Conservation (phyloP, 2,797 vertebrate species). For the Mareca penelope region DNA sequence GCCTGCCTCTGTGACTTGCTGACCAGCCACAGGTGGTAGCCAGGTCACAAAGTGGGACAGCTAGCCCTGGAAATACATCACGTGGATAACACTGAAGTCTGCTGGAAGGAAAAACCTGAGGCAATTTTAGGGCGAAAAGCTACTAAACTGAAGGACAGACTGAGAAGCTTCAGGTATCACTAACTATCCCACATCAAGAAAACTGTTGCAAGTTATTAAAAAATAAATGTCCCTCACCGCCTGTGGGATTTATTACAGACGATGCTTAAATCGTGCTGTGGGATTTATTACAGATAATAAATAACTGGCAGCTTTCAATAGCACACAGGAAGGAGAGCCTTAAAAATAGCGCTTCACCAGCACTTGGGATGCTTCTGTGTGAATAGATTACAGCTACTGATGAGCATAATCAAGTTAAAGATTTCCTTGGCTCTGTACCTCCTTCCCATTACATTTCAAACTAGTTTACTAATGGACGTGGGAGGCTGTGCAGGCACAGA, state of each 20-base stretch:
- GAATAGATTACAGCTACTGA: constrained; percentile 33
- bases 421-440: constrained; percentile 21
- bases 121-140: neutral
- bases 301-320: neutral
- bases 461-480: constrained; percentile 9
- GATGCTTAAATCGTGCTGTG: neutral
- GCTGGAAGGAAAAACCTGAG: neutral
- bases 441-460: constrained; percentile 4
- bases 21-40: neutral
- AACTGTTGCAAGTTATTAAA: neutral
- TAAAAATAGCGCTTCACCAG: neutral
- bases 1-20: neutral
- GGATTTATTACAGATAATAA: neutral
- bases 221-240: neutral
- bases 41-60: neutral
- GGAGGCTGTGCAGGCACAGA: neutral
- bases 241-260: neutral
- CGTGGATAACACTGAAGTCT: neutral
- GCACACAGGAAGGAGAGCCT: neutral
- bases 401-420: constrained; percentile 60
- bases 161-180: neutral
- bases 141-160: neutral
- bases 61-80: neutral
- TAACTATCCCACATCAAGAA: neutral
- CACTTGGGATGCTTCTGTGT: neutral